phyloP scores from a whole-genome alignment of 2,797 vertebrate species.

The Parauchenoglanis ngamensis region DNA sequence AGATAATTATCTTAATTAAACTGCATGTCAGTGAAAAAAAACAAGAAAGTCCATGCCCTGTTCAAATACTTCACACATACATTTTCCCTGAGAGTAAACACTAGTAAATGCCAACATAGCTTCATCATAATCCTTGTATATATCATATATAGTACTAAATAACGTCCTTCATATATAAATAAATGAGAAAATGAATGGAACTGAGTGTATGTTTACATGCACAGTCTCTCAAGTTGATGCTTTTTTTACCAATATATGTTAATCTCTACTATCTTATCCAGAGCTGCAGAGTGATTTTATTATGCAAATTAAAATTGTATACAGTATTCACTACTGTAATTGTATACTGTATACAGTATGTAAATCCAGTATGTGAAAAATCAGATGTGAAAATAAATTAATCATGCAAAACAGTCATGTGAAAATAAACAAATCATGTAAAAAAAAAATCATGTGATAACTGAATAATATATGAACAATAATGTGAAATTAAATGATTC shows the following conservation, averaged over 20 bases:
- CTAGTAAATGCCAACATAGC: constrained; percentile 18
- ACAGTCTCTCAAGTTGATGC: constrained; percentile 54
- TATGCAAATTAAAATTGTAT: constrained; percentile 62
- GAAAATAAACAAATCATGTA: not conserved
- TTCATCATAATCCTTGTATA: constrained; percentile 56
- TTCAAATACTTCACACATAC: constrained; percentile 55
- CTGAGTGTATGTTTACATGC: constrained; percentile 61
- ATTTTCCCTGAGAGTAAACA: constrained; percentile 38
- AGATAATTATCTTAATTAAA: constrained; percentile 79
- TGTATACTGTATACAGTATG: no score
- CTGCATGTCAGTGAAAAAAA: constrained; percentile 70
- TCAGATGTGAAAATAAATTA: not conserved
- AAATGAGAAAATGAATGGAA: constrained; percentile 25
- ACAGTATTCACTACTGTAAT: no score
- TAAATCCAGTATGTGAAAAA: no score
- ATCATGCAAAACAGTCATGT: not conserved
- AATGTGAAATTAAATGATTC: not conserved
- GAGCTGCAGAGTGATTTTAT: constrained; percentile 63
- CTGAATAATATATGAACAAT: not conserved
- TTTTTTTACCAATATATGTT: constrained; percentile 70
- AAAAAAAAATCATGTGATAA: not conserved
- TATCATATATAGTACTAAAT: constrained; percentile 68
- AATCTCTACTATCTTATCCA: constrained; percentile 66
- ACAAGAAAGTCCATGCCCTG: constrained; percentile 59
- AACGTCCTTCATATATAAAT: constrained; percentile 54